Base-by-base conservation (phyloP, 1,140 invertebrate species). In the Zaprionus capensis region DNA sequence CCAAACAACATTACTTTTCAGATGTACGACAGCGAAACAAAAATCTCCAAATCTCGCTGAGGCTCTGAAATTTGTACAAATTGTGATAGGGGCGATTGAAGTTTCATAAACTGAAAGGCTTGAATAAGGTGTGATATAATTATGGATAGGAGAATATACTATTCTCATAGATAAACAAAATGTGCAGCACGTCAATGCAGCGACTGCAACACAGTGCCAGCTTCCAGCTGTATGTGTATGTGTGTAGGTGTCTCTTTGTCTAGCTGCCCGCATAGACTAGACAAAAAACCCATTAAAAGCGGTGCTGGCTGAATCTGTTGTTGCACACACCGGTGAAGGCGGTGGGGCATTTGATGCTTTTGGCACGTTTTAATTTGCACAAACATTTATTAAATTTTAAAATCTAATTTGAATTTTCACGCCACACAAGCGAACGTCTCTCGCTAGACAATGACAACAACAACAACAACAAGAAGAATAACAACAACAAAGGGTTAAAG, bases 391-490 rank as follows among this genome's bases (percentile, higher is more conserved):
- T 83, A 87, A 87, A 87, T 87, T 87, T 87, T 87, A 87, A 87
- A 87, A 87, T 87, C 84, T 87, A 83, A 87, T 88, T 88, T 87
- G 68, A 83, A 87, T 87, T 88, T 87, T 87, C 77, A 86, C 83
- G 84, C 84, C 84, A 83, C 80, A 80, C 51, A 66, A 46, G 41
- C 41, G 57, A 36, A 57, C 71, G 71, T 67, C 53, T 64, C 69
- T 24, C 46, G 46, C 46, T 15, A 62, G 59, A 28, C 59, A 51
- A 67, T 26, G 34, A 38, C 22, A 66, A 49, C n/a, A 20, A 44
- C 63, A 67, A 61, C 22, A 22, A 22, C 65, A 28, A 22, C 5
- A 5, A n/a, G 15, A 41, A 15, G 38, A 7, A 17, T n/a, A 44
- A 17, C 41, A 44, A 44, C 41, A 46, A 46, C 41, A 73, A 82